Conservation (phyloP, 2,113 vertebrate genomes). For the Mungos mungo region DNA sequence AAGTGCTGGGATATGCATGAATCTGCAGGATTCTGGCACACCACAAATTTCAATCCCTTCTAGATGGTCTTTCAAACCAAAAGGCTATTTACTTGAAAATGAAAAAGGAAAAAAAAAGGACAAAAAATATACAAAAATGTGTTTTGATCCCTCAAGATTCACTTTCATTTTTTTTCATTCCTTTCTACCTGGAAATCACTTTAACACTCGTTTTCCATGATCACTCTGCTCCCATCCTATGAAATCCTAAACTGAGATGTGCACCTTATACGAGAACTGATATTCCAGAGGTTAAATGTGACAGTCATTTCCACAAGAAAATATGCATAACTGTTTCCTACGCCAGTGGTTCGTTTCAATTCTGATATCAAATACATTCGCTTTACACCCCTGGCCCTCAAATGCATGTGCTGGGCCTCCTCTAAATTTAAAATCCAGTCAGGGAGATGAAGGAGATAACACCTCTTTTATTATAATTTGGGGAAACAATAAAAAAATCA, state of each 20-base stretch:
- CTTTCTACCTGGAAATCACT: constrained; percentile 56
- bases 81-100: constrained; percentile 31
- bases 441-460: constrained; percentile 74
- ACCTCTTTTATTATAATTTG: constrained; percentile 77
- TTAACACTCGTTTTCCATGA: constrained; percentile 36
- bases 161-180: constrained; percentile 36
- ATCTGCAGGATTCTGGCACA: not conserved
- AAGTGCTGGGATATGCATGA: not conserved
- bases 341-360: constrained; percentile 74
- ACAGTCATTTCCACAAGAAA: constrained; percentile 69
- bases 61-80: constrained; percentile 44
- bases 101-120: not conserved
- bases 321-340: constrained; percentile 71
- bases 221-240: not conserved
- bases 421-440: constrained; percentile 79
- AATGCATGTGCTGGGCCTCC: not conserved
- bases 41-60: constrained; percentile 6
- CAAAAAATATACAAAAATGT: constrained; percentile 23
- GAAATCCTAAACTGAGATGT: constrained; percentile 56
- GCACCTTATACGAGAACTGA: constrained; percentile 31
- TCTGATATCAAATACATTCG: constrained; percentile 74
- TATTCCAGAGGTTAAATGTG: constrained; percentile 69
- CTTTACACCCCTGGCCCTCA: constrained; percentile 77
- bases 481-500: constrained; percentile 74
- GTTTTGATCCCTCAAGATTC: constrained; percentile 1